Evolutionary conservation across 2,797 vertebrate species (phyloP), one percentile per base, ranked within the genome.

Genomic region (Miopithecus talapoin): DNA sequence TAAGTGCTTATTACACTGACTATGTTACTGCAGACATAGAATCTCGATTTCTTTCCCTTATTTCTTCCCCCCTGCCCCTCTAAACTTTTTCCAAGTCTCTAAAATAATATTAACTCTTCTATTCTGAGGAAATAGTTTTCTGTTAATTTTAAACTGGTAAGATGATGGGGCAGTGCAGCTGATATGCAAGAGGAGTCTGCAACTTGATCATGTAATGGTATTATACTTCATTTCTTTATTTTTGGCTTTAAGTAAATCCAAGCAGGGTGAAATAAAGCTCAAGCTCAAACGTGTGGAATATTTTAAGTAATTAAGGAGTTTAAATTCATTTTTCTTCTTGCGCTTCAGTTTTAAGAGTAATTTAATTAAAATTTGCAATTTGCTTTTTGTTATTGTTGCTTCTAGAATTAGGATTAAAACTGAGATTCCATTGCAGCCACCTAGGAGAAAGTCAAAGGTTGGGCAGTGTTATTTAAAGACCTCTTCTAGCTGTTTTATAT

Each of bases 231-330:
- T 78, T 83, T 87, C 85, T 74, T 78, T 50, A 61, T 59, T 95
- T 85, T 33, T 90, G 78, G 76, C 9, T 92, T 53, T 78, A 19
- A 41, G 61, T 59, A 89, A 46, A 79, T 81, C 78, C 75, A 64
- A 48, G 70, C 53, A 81, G 36, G 33, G 68, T 79, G 8, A 53
- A 74, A 85, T 50, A 39, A 83, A 88, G 36, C 92, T 85, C 74
- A 59, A 36, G 33, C 21, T 55, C 36, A 48, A 41, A 43, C 46
- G 64, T 81, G 48, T 84, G n/a, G 53, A 64, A 30, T 88, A 84
- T 91, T 97, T 96, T 96, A 97, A 97, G 91, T 94, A 95, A 91
- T 84, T 89, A 55, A 87, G n/a, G 26, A 88, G 50, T 68, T 96
- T 78, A 90, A 55, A 83, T 91, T 86, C 81, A 70, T 74, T 93